phyloP scores from a whole-genome alignment of 2,888 invertebrate species.

The Therioaphis trifolii region DNA sequence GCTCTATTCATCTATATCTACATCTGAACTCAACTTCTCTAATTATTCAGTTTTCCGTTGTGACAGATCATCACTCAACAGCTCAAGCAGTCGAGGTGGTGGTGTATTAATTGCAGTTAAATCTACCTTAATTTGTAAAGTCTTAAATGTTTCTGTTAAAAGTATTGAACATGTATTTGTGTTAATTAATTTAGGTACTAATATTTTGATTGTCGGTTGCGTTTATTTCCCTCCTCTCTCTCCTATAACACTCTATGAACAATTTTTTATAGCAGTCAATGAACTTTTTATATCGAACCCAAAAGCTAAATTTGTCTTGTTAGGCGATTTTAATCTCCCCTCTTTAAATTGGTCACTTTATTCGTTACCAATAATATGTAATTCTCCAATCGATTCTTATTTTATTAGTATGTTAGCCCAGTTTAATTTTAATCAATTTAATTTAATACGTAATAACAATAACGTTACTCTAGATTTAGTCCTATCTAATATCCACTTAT shows the following conservation, averaged over 20 bases:
- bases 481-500: not conserved
- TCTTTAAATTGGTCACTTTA: not conserved
- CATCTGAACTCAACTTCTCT: too few species aligned
- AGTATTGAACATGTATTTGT: constrained; percentile 7
- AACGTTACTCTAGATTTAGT: not conserved
- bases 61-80: not conserved
- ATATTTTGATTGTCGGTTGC: constrained; percentile 13
- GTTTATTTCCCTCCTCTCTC: not conserved
- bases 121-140: not conserved
- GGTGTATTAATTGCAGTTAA: not conserved
- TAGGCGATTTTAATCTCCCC: too few species aligned
- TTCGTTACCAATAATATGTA: constrained; percentile 1
- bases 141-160: not conserved
- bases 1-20: too few species aligned
- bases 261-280: not conserved
- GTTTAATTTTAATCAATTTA: constrained; percentile 7
- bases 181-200: not conserved
- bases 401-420: constrained; percentile 13
- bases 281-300: not conserved
- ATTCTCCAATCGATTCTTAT: constrained; percentile 8
- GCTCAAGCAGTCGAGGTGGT: not conserved
- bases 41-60: not conserved
- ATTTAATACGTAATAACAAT: not conserved
- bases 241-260: not conserved
- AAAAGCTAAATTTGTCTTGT: not conserved